Evolutionary conservation across 92 coral and sea anemone species (phyloP), one percentile per base, ranked within the genome.

Genomic region (Anthopleura xanthogrammica): DNA sequence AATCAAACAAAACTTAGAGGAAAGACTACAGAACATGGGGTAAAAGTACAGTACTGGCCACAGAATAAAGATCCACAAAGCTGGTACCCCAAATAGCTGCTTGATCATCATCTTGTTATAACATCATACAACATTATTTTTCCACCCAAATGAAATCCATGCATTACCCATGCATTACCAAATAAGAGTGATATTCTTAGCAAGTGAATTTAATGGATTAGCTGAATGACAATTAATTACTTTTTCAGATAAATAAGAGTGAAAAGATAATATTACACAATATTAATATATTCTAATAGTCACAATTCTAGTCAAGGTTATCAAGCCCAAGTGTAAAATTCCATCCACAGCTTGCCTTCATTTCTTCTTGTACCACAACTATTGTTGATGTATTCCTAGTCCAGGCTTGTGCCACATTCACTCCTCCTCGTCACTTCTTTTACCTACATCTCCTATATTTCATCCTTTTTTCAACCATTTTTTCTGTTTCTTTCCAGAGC

Each of bases 221-320:
- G 41, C 12, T 68, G 42, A 68, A 23, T 12, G 16, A 64, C 8
- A 20, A 29, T 68, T 68, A 23, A 68, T 3, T 68, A n/a, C 4
- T 22, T 68, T 65, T 23, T 23, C 12, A 68, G 74, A 68, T 68
- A 68, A 68, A 68, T 68, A 68, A 68, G 74, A 68, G 42, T 68
- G 74, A 68, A 24, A 16, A 68, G 41, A 64, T 22, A 64, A 64
- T 64, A 64, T 19, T 64, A 64, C 71, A 64, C 24, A 64, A 64
- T 13, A 36, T 23, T 68, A 29, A 68, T 68, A 29, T 24, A 68
- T 68, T 23, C 5, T 24, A 29, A 68, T 68, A 8, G 19, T 68
- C 36, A 36, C 42, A 11, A n/a, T 68, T 68, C 16, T 12, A n/a
- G 17, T 22, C 42, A 68, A 36, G 72, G 72, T 64, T 64, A 23